Conservation (phyloP, 2,797 vertebrate genomes). For the Aselliscus stoliczkanus region DNA sequence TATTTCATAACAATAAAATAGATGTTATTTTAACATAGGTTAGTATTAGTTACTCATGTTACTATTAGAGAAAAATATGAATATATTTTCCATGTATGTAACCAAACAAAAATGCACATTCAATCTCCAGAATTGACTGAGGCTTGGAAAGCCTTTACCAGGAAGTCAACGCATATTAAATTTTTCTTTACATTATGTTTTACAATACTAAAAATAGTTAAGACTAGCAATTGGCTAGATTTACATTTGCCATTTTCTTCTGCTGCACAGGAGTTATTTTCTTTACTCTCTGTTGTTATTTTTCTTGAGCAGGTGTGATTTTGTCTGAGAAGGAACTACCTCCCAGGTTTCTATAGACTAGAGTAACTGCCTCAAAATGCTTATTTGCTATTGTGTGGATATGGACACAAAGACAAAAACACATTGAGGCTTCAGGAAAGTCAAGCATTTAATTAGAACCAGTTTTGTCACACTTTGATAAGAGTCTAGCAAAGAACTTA, state of each 20-base stretch:
- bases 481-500: not conserved
- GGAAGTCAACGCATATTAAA: not conserved
- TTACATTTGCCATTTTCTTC: not conserved
- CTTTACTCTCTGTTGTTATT: not conserved
- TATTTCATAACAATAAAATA: not conserved
- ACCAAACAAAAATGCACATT: not conserved
- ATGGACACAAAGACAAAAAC: not conserved
- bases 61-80: not conserved
- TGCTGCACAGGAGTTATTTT: not conserved
- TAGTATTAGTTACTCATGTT: not conserved
- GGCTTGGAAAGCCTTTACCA: not conserved
- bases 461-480: not conserved
- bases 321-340: not conserved
- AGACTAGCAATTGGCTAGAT: not conserved
- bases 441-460: not conserved
- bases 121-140: not conserved
- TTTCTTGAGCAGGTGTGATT: not conserved
- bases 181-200: conserved; percentile 6
- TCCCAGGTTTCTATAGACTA: not conserved
- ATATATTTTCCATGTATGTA: not conserved
- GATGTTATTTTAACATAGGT: not conserved
- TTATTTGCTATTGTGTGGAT: not conserved
- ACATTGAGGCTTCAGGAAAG: not conserved
- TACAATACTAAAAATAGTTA: not conserved
- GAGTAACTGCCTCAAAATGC: not conserved